Evolutionary conservation across 2,797 vertebrate species (phyloP), one percentile per base, ranked within the genome.

Genomic region (Notamacropus eugenii): DNA sequence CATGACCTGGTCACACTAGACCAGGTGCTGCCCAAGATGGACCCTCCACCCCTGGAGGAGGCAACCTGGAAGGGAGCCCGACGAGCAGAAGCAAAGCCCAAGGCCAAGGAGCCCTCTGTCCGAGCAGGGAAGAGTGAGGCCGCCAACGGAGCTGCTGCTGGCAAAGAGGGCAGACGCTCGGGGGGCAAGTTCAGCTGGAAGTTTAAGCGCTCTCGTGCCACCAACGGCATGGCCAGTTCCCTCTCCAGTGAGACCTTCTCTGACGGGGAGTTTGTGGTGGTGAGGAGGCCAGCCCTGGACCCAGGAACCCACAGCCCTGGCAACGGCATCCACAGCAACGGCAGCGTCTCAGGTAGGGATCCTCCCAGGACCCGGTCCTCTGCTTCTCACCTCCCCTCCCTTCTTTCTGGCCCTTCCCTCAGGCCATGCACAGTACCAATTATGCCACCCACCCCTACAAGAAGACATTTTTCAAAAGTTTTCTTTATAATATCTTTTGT

Each of bases 1-100:
- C 98, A 98, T 54, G 99, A 99, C 96, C 98, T 99, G 92, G 91
- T 98, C 92, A 99, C 98, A 0, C 31, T 98, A 94, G 97, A 99
- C 92, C 99, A 99, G 97, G 97, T 98, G 54, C 95, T 98, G 92
- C 99, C 98, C 55, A 96, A 98, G 16, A 97, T 98, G 94, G 98
- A 99, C 50, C 98, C 98, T 27, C 93, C 98, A 34, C 97, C 98
- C 94, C 93, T 93, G 5, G 96, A 96, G 62, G 92, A 93, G 93
- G 96, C 62, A 56, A 29, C 1, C 54, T 58, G 0, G 40, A 97
- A 93, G 54, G 93, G 93, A 0, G 29, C 96, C 55, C 98, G 82
- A 67, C 97, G 97, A 0, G 0, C 92, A 96, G 98, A 98, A 94
- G 95, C 94, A 34, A 98, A 98, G 96, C 98, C 97, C 90, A 98